Conservation (phyloP, 2,888 invertebrate genomes). For the Thecophora atra region DNA sequence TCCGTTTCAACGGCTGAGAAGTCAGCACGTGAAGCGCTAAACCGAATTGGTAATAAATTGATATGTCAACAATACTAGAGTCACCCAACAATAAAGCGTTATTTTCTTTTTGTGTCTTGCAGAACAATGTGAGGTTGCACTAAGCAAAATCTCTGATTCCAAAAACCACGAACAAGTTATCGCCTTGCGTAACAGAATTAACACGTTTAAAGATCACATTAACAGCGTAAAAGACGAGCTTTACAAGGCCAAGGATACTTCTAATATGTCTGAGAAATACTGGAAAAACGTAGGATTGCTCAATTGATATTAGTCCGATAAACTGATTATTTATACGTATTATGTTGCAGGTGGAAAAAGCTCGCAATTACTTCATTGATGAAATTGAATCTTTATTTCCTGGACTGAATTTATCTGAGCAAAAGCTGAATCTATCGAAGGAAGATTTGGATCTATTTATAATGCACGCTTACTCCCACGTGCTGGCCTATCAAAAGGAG, state of each 20-base stretch:
- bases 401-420: conserved; percentile 74
- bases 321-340: not conserved
- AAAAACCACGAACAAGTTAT: conserved; percentile 66
- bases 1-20: conserved; percentile 70
- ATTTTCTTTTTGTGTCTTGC: conserved; percentile 7
- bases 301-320: not conserved
- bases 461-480: conserved; percentile 79
- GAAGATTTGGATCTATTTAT: conserved; percentile 79
- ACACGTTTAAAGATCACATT: conserved; percentile 70
- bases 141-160: conserved; percentile 56
- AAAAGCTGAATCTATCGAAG: conserved; percentile 71
- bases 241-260: conserved; percentile 69
- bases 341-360: conserved; percentile 64
- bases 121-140: conserved; percentile 61
- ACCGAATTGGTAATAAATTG: conserved; percentile 67
- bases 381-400: conserved; percentile 79
- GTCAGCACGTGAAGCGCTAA: conserved; percentile 70
- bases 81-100: not conserved
- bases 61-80: not conserved
- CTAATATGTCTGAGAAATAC: conserved; percentile 79
- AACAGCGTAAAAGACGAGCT: conserved; percentile 70
- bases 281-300: conserved; percentile 76
- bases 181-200: conserved; percentile 70
- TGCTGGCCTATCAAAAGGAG: conserved; percentile 81
- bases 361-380: conserved; percentile 71